These are phyloP conservation scores for Eremobia ochroleuca DNA, from an alignment of 2,888 invertebrate species.

Conservation along the genomic window DNA sequence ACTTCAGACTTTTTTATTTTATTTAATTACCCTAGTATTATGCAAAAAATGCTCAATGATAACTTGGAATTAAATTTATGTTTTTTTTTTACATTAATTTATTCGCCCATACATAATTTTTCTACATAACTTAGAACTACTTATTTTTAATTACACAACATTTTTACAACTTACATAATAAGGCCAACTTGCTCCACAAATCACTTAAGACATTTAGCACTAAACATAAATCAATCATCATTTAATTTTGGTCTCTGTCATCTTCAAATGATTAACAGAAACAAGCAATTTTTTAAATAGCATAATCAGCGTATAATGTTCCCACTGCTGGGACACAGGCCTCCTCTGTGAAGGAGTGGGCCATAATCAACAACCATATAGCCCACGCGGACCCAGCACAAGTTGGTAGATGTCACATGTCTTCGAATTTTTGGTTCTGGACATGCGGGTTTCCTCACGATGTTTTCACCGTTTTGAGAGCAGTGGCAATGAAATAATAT, in stretches of 20 bases:
- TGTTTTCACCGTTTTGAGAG: too few relatives aligned
- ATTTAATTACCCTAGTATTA: background rate
- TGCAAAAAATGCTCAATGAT: background rate
- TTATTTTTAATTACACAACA: constrained; percentile 35
- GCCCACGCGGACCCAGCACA: too few relatives aligned
- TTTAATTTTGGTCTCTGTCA: background rate
- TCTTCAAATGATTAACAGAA: background rate
- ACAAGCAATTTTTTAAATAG: background rate
- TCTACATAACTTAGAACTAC: constrained; percentile 19
- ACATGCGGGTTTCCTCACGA: too few relatives aligned
- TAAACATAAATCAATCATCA: background rate
- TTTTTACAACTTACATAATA: constrained; percentile 42
- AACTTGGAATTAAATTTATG: background rate
- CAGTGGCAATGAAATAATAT: too few relatives aligned
- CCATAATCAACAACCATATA: too few relatives aligned
- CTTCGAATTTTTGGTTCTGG: too few relatives aligned
- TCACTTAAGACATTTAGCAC: background rate
- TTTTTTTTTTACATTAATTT: background rate
- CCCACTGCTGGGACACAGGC: too few relatives aligned
- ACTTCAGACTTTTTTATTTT: background rate
- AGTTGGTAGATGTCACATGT: too few relatives aligned
- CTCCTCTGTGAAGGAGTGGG: too few relatives aligned
- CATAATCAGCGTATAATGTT: too few relatives aligned
- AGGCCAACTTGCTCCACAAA: background rate
- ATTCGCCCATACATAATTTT: constrained; percentile 26